phyloP scores from a whole-genome alignment of 2,797 vertebrate species.

The Champsocephalus gunnari region DNA sequence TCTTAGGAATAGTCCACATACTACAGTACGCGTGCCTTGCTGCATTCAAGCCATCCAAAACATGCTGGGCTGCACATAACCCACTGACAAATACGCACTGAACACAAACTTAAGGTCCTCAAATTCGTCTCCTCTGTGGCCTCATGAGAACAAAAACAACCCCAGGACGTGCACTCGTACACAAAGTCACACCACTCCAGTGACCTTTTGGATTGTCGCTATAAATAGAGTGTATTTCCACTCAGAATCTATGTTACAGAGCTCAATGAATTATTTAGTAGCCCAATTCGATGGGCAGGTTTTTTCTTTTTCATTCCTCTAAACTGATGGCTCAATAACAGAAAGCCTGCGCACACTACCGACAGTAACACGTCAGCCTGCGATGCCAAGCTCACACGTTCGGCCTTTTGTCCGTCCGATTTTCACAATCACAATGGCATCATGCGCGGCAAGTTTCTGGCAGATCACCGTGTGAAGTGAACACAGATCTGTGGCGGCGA shows the following conservation, averaged over 20 bases:
- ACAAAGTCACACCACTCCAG: conserved; percentile 77
- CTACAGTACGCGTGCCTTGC: conserved; percentile 1
- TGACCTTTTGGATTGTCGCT: conserved; percentile 83
- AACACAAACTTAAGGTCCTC: conserved; percentile 42
- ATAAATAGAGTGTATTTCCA: conserved; percentile 85
- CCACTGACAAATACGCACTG: conserved; percentile 19
- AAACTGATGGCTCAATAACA: conserved; percentile 65
- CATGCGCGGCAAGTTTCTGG: conserved; percentile 53
- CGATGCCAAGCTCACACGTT: conserved; percentile 58
- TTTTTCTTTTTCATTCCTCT: conserved; percentile 66
- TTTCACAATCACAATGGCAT: conserved; percentile 65
- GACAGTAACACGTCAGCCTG: conserved; percentile 52
- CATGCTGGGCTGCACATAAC: conserved; percentile 13
- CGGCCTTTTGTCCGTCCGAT: conserved; percentile 66
- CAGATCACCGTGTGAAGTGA: conserved; percentile 63
- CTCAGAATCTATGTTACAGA: conserved; percentile 83
- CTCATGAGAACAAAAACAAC: conserved; percentile 72
- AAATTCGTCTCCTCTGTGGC: conserved; percentile 53
- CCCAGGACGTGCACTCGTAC: conserved; percentile 59
- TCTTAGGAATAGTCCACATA: conserved; percentile 18
- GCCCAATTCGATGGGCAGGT: conserved; percentile 68
- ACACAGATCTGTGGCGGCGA: conserved; percentile 63
- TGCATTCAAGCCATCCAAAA: not conserved
- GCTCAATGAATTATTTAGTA: conserved; percentile 84
- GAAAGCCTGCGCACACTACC: conserved; percentile 41